Percentiles rank a stretch among this genome's conserved stretches.
phyloP scores from a whole-genome alignment of 2,888 invertebrate genomes.

The Xestia ashworthii region DNA sequence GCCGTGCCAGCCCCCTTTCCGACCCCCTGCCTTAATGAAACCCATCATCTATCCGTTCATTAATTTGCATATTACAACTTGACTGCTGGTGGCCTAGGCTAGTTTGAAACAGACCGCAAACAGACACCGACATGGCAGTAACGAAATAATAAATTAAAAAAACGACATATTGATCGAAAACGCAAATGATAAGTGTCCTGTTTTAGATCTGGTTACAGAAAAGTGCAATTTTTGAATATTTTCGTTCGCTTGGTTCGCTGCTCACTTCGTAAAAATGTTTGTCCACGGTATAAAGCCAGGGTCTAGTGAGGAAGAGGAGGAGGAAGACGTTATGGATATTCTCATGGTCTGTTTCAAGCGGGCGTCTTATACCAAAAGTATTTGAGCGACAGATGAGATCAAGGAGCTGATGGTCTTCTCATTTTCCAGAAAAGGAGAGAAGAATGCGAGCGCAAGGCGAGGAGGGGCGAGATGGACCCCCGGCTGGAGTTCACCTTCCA shows the following conservation, averaged over 20 bases:
- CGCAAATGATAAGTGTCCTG: slow-evolving; percentile 40
- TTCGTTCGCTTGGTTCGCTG: neutral
- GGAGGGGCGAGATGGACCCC: slow-evolving; percentile 98
- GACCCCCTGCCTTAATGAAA: slow-evolving; percentile 78
- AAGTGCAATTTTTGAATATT: slow-evolving; percentile 14
- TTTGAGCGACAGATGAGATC: neutral
- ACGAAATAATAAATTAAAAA: slow-evolving; percentile 45
- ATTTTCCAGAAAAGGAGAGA: slow-evolving; percentile 92
- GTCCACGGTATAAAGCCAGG: slow-evolving; percentile 90
- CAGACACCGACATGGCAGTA: slow-evolving; percentile 64
- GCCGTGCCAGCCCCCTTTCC: slow-evolving; percentile 82
- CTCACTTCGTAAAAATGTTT: slow-evolving; percentile 84
- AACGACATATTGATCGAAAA: slow-evolving; percentile 40
- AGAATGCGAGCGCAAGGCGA: slow-evolving; percentile 97
- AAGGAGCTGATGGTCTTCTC: slow-evolving; percentile 19
- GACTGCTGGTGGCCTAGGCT: slow-evolving; percentile 74
- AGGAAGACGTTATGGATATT: slow-evolving; percentile 90
- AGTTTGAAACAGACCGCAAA: slow-evolving; percentile 72
- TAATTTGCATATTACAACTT: slow-evolving; percentile 87
- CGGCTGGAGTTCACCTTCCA: slow-evolving; percentile 97
- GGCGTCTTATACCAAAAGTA: neutral
- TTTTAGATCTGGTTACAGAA: slow-evolving; percentile 20
- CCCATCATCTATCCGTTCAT: slow-evolving; percentile 80
- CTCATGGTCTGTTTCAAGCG: slow-evolving; percentile 78
- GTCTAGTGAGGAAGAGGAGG: slow-evolving; percentile 91